Percentiles rank a stretch among this genome's conserved stretches.
These are phyloP conservation scores for Meloe dianella DNA, from an alignment of 2,888 invertebrate species.

Conservation along the genomic window DNA sequence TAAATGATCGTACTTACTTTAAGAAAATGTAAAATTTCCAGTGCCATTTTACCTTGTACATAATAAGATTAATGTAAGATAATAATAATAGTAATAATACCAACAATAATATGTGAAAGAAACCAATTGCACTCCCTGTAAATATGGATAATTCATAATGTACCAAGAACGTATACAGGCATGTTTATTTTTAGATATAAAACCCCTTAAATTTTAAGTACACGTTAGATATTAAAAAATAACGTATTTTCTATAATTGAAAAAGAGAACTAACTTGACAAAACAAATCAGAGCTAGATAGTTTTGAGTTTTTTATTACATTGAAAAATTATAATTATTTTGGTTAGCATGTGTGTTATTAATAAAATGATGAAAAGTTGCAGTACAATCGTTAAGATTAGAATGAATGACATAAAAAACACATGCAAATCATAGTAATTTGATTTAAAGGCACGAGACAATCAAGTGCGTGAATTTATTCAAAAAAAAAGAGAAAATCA, in stretches of 20 bases:
- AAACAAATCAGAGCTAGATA: conserved; percentile 4
- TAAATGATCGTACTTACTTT: conserved; percentile 36
- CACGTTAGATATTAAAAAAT: conserved; percentile 36
- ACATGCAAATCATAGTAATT: conserved; percentile 42
- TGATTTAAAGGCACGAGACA: conserved; percentile 55
- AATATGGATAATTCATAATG: conserved; percentile 41
- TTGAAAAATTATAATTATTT: conserved; percentile 30
- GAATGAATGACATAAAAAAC: conserved; percentile 31
- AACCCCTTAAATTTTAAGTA: conserved; percentile 29
- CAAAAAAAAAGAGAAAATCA: conserved; percentile 39
- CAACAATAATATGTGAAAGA: conserved; percentile 4
- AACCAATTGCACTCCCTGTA: conserved; percentile 26
- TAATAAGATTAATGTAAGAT: conserved; percentile 21
- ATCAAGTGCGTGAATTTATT: conserved; percentile 56
- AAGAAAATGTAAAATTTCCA: conserved; percentile 42
- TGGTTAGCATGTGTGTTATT: conserved; percentile 38
- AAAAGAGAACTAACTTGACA: conserved; percentile 6
- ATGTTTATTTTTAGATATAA: conserved; percentile 55
- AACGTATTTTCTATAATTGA: conserved; percentile 48
- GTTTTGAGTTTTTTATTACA: conserved; percentile 23
- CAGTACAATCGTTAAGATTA: conserved; percentile 28
- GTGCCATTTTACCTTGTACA: conserved; percentile 48
- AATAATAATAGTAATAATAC: background rate
- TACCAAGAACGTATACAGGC: conserved; percentile 56
- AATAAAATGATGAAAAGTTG: conserved; percentile 10